Base-by-base conservation (phyloP, 2,113 vertebrate genomes). In the Sinocyclocheilus rhinocerous region DNA sequence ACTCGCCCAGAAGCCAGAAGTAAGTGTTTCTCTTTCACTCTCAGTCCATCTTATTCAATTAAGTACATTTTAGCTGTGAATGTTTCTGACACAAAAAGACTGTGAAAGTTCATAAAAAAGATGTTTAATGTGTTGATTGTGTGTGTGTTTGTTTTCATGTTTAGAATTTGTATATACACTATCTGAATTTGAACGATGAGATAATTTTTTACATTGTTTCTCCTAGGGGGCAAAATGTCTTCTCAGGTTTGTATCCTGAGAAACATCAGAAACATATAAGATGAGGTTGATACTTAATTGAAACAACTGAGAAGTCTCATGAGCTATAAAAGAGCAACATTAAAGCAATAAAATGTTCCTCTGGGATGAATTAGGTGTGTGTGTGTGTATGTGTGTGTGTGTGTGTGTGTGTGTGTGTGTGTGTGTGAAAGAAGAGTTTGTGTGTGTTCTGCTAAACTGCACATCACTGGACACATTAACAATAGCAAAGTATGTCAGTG, bases 371-470 rank as follows among this genome's bases (percentile, higher is more conserved):
- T 61, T 61, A 61, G 57, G 22, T 29, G 29, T 24, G 33, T 26
- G 13, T 33, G 29, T 33, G 29, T 33, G 29, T 33, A 2, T 2
- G 29, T 33, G 29, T 33, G 29, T 1, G 2, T 33, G 29, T 33
- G 29, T 1, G 29, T 1, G 1, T 29, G 29, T 29, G 29, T 2
- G 2, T 29, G 29, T 29, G 29, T 2, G 2, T 33, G 29, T 33
- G 39, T 33, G 10, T 29, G 26, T 33, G 69, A 72, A 59, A 76
- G 6, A 24, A 89, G 86, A 89, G 72, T 90, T 26, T 87, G 36
- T 85, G 82, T 90, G 90, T 90, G 90, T 78, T 82, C 61, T 57
- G 70, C 39, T 65, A 39, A 67, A 50, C n/a, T 72, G 63, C 52
- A 61, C 65, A 82, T 70, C 36, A 81, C 77, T 63, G 78, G 61